phyloP scores from a whole-genome alignment of 2,797 vertebrate genomes.

The Varecia variegata region DNA sequence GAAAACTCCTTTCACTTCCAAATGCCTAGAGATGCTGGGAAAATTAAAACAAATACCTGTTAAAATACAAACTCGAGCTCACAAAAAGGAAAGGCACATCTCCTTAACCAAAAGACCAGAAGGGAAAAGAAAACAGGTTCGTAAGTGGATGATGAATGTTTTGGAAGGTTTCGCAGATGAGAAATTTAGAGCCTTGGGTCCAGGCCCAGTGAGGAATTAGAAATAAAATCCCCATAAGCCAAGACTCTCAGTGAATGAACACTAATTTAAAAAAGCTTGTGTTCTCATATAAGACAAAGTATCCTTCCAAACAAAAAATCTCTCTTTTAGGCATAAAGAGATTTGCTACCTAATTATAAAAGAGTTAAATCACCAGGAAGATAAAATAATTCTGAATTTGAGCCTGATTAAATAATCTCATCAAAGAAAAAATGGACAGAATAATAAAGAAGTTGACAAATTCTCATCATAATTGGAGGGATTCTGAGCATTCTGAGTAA shows the following conservation, averaged over 20 bases:
- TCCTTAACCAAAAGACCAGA: background rate
- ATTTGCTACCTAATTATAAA: background rate
- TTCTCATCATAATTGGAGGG: background rate
- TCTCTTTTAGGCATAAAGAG: background rate
- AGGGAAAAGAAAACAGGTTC: background rate
- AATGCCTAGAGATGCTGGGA: background rate
- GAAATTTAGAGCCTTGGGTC: background rate
- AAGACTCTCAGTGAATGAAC: background rate
- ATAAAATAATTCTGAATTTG: background rate
- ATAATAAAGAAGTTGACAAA: background rate
- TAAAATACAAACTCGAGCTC: background rate
- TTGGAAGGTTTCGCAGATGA: background rate
- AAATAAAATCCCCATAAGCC: background rate
- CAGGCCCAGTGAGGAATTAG: background rate
- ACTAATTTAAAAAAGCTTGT: background rate
- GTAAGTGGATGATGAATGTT: background rate
- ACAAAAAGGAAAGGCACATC: background rate
- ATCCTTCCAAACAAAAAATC: background rate
- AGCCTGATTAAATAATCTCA: background rate
- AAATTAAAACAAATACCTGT: background rate
- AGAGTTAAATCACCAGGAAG: background rate
- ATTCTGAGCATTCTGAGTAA: background rate
- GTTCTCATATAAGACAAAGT: background rate
- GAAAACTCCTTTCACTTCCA: background rate
- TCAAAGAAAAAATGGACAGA: background rate